A percentile compares a stretch with the other conserved stretches of the same genome.
Evolutionary conservation across 2,113 vertebrate species (phyloP).

Genomic region (Sinocyclocheilus grahami): DNA sequence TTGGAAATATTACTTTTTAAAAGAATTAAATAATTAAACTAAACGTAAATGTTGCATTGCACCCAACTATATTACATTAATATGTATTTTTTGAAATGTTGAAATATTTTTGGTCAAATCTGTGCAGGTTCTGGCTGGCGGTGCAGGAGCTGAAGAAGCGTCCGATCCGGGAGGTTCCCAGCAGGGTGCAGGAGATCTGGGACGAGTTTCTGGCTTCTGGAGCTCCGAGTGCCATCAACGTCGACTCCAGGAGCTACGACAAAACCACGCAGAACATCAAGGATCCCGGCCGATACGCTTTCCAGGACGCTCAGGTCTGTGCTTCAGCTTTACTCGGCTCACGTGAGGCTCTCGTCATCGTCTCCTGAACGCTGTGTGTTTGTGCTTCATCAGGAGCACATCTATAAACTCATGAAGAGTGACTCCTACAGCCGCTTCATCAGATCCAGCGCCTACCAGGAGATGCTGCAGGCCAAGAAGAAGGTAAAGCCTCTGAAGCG

Average conservation of each 20-base stretch:
- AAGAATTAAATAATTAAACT: too few species aligned
- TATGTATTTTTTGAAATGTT: too few species aligned
- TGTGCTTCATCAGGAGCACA: constrained; percentile 85
- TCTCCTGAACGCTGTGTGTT: background rate
- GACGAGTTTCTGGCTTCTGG: constrained; percentile 87
- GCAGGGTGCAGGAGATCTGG: constrained; percentile 93
- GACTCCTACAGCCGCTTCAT: constrained; percentile 79
- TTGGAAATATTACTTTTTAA: too few species aligned
- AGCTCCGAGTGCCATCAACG: constrained; percentile 80
- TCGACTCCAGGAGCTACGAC: constrained; percentile 96
- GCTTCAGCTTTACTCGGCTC: too few species aligned
- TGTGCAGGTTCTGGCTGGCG: too few species aligned
- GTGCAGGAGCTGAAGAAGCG: too few species aligned
- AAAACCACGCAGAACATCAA: constrained; percentile 97
- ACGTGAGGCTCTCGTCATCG: too few species aligned
- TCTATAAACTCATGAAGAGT: constrained; percentile 99
- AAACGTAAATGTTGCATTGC: too few species aligned
- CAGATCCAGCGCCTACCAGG: constrained; percentile 94
- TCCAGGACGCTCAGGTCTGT: constrained; percentile 90
- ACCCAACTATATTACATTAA: too few species aligned
- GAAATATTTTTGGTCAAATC: background rate
- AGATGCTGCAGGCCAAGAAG: constrained; percentile 98
- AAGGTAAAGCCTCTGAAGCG: constrained; percentile 79
- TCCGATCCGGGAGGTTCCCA: too few species aligned
- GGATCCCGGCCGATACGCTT: constrained; percentile 92